Evolutionary conservation across 2,888 invertebrate species (phyloP), one percentile per base, ranked within the genome.

Genomic region (Lingula anatina): DNA sequence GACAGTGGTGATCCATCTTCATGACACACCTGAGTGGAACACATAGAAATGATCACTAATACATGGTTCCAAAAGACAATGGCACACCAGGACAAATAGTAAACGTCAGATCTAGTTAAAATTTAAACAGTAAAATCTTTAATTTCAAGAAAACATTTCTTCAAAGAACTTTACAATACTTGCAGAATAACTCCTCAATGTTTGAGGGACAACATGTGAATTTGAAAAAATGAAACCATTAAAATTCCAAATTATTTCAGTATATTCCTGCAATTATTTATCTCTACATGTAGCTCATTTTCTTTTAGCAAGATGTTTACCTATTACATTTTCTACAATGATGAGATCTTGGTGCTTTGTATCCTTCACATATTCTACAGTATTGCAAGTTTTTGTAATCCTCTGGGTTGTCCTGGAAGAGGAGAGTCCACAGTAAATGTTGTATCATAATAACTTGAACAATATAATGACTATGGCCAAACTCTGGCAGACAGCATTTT

Each of bases 1-100:
- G 95, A 76, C 97, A 97, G 75, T 97, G 83, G 76, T 99, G 97
- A 76, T 99, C 97, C 95, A 97, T 88, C 81, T 97, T 97, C 78
- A 90, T 83, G 0, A 95, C 87, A 79, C 97, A 99, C 52, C 88
- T 73, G 52, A n/a, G 61, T 61, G 26, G 9, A 39, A 28, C 9
- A 53, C 1, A 44, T 36, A 26, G n/a, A 23, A 18, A 23, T 18
- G n/a, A n/a, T n/a, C n/a, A n/a, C n/a, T n/a, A n/a, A n/a, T n/a
- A n/a, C n/a, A n/a, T n/a, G n/a, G 21, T 20, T 26, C 25, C 24
- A 38, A 3, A n/a, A 18, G 1, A 26, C 3, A 49, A 25, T 28
- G n/a, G 24, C 25, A 26, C n/a, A 39, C 18, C n/a, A 15, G n/a
- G 5, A 9, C 9, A 31, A 31, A 12, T 31, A 12, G 9, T 31